Evolutionary conservation across 2,797 vertebrate genomes (phyloP).

Genomic region (Melanotaenia maccullochi): DNA sequence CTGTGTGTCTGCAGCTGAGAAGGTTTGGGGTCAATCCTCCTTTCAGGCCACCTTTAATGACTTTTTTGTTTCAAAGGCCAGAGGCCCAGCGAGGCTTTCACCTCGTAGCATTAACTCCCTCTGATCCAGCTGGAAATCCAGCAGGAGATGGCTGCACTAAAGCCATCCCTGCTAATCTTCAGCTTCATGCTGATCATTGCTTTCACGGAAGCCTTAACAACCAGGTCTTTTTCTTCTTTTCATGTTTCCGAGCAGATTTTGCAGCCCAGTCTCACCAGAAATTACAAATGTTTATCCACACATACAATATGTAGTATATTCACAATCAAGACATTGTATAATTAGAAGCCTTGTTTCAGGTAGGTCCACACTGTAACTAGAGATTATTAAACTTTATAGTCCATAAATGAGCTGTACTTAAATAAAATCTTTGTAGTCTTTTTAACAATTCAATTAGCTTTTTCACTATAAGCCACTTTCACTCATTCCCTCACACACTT

Average conservation of each 20-base stretch:
- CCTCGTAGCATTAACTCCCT: conserved; percentile 43
- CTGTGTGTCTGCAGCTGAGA: conserved; percentile 39
- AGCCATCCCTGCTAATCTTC: conserved; percentile 21
- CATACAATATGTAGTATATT: background rate
- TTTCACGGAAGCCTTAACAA: background rate
- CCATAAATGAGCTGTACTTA: too few species aligned
- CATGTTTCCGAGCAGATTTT: background rate
- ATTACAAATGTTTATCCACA: background rate
- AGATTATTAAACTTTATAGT: too few species aligned
- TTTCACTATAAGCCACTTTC: too few species aligned
- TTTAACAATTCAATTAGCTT: too few species aligned
- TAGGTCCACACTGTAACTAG: too few species aligned
- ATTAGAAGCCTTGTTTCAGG: too few species aligned
- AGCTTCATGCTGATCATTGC: conserved; percentile 1
- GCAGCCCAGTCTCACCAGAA: background rate
- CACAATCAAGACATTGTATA: too few species aligned
- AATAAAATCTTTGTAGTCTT: too few species aligned
- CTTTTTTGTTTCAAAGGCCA: conserved; percentile 75
- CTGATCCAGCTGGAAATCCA: conserved; percentile 69
- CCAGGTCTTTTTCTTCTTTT: background rate
- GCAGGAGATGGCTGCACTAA: conserved; percentile 39
- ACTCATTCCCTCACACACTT: too few species aligned
- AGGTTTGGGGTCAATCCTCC: conserved; percentile 42
- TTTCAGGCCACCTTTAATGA: conserved; percentile 70
- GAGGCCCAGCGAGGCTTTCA: conserved; percentile 48